phyloP scores from a whole-genome alignment of 2,113 vertebrate genomes.

The Rhipidura dahli region DNA sequence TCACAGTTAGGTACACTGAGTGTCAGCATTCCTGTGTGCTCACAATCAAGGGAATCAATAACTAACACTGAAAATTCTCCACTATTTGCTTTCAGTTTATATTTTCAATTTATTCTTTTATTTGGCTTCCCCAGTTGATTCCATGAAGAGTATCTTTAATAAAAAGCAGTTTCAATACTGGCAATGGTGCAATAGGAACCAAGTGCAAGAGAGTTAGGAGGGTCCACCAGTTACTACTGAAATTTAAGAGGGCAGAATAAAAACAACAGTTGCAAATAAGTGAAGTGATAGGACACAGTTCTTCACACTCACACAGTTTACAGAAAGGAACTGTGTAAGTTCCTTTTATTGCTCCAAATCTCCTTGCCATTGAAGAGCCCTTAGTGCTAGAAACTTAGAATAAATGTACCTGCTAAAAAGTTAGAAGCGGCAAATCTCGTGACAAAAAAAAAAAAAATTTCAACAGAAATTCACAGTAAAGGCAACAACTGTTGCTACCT shows the following conservation, averaged over 20 bases:
- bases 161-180: background rate
- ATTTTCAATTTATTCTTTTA: constrained; percentile 6
- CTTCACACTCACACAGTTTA: background rate
- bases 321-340: background rate
- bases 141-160: constrained; percentile 1
- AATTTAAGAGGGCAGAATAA: background rate
- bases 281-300: background rate
- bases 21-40: constrained; percentile 52
- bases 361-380: background rate
- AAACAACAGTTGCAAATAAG: background rate
- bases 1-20: constrained; percentile 65
- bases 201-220: background rate
- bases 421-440: background rate
- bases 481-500: background rate
- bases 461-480: background rate
- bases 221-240: background rate
- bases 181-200: background rate
- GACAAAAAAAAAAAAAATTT: background rate
- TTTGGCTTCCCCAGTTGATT: constrained; percentile 21
- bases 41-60: constrained; percentile 69
- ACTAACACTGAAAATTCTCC: constrained; percentile 55
- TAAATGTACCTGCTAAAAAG: background rate
- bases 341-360: background rate
- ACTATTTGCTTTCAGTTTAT: constrained; percentile 34
- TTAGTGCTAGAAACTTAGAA: background rate